Evolutionary conservation across 2,797 vertebrate species (phyloP), one percentile per base, ranked within the genome.

Genomic region (Schizopygopsis pylzovi): DNA sequence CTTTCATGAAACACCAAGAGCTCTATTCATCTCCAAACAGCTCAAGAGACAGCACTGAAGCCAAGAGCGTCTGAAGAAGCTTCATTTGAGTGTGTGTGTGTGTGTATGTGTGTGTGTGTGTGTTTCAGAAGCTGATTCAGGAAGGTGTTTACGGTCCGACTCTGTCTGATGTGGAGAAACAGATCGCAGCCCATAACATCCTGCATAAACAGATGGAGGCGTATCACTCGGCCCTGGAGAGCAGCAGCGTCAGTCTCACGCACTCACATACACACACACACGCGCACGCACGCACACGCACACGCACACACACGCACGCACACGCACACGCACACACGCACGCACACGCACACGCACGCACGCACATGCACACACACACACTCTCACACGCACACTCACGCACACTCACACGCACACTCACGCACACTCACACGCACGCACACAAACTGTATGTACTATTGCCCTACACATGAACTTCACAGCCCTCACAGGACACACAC

Each of bases 161-260:
- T 79, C 91, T 98, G 91, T 86, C 92, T 0, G 97, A 98, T 73
- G 93, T 97, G 77, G 98, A 99, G 88, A 97, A 96, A 93, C 98
- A 99, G 93, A 94, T 97, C 0, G 98, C 97, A 0, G 95, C 94
- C 70, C 98, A 99, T 78, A 98, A 97, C 93, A 96, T 99, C 71
- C 93, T 97, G 75, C 96, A 98, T 92, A 96, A 96, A 89, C 95
- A 97, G 92, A 96, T 99, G 0, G 97, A 98, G 84, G 95, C 96
- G 22, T 99, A 98, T 0, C 93, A 92, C 33, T 87, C 91, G 59
- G 96, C 97, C 92, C 94, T 99, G 86, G 88, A 92, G 52, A 88
- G 91, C 61, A 81, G 88, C 87, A 79, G 82, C 33, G 86, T 87
- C 25, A 37, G 70, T 67, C 63, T 1, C 6, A 20, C 43, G 13